A percentile compares a stretch with the other conserved stretches of the same genome.
Conservation (phyloP, 2,797 vertebrate genomes). For the Rhabdophis nuchalis region DNA sequence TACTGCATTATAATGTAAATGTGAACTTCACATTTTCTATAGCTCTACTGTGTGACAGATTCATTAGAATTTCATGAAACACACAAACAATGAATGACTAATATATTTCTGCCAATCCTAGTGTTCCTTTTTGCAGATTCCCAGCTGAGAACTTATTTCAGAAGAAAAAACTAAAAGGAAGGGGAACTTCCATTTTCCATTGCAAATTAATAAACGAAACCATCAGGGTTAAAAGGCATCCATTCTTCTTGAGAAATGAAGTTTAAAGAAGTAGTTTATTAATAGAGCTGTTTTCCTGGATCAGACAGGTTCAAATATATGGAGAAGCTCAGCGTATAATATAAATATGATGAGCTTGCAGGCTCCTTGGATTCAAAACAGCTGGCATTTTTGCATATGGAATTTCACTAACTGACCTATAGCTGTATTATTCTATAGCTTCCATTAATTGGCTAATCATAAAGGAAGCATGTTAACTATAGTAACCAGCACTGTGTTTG, state of each 20-base stretch:
- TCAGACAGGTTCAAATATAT: neutral
- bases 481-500: neutral
- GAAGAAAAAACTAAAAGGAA: neutral
- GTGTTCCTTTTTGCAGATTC: neutral
- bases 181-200: neutral
- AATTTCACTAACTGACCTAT: neutral
- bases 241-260: neutral
- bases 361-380: neutral
- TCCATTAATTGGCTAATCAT: neutral
- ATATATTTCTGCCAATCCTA: neutral
- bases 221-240: neutral
- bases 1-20: neutral
- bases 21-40: slow-evolving; percentile 1
- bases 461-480: neutral
- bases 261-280: neutral
- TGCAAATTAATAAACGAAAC: neutral
- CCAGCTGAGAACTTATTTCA: neutral
- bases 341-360: neutral
- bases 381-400: neutral
- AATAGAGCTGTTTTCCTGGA: neutral
- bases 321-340: neutral
- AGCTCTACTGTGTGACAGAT: neutral
- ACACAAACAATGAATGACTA: neutral
- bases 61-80: slow-evolving; percentile 26
- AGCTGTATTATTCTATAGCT: neutral